Base-by-base conservation (phyloP, 2,797 vertebrate genomes). In the Meriones psammophilus region DNA sequence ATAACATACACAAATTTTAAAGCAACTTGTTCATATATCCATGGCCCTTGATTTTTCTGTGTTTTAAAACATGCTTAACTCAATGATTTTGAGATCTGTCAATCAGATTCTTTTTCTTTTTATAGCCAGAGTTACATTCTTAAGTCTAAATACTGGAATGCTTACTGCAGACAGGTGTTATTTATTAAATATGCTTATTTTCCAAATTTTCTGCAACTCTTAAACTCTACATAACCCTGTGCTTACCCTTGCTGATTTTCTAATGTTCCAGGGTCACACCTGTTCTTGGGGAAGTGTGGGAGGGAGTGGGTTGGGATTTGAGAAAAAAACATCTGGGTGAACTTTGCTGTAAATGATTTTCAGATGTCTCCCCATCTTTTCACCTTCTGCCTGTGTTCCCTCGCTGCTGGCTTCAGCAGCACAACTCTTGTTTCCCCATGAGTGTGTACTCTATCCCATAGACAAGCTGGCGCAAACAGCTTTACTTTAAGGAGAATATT, bases 151-250 rank as follows among this genome's bases (percentile, higher is more conserved):
- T 79, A 81, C 71, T 79, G 58, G 62, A 88, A n/a, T 1, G 2
- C 18, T 13, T 80, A 74, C 54, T 66, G 26, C 84, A 92, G 88
- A 89, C 93, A 96, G 93, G 89, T 96, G 91, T 76, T 92, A 13
- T 94, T 96, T 95, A 54, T 92, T 64, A 81, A 85, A 96, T 86
- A 80, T 96, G 94, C 96, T 96, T 97, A 96, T 68, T 94, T 97
- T 97, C 95, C 95, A 92, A 2, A 64, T 79, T 94, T 96, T 69
- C 77, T 95, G 76, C 89, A 95, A 62, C 60, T 96, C 83, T 96
- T 98, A 91, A 96, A 97, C 96, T 97, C 89, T 97, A 18, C 30
- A 62, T 97, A 56, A 97, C 94, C 97, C 96, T 92, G 93, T 73
- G 5, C 73, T 96, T 94, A 84, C 15, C 66, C 71, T 54, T 97